Base-by-base conservation (phyloP, 2,797 vertebrate genomes). In the Darevskia mixta region DNA sequence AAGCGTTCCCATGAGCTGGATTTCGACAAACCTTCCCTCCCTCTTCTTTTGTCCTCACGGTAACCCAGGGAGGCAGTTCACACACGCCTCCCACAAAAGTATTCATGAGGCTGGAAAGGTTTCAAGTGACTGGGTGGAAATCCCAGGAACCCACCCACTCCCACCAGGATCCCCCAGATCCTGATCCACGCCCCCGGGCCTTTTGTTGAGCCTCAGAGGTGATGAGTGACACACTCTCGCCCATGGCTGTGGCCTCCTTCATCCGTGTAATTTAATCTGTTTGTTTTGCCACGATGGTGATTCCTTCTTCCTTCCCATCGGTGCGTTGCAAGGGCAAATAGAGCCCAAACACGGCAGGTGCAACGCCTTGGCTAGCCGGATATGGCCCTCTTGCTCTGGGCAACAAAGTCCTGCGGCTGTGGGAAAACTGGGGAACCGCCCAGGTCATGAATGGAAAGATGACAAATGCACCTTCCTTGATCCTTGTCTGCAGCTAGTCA, bases 101-200 rank as follows among this genome's bases (percentile, higher is more conserved):
- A 25, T 76, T n/a, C 83, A 64, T 23, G 5, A 49, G 29, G 72
- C 18, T 6, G 9, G 9, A 3, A 5, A 3, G 9, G 3, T 32
- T 73, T 73, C 35, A 79, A 79, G 20, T 13, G 8, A 23, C 5
- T 8, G 32, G 2, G 13, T 58, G 55, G 43, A 87, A 38, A 72
- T 83, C 79, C 73, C 88, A 55, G 64, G n/a, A 18, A 43, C 32
- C 9, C 64, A 15, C 13, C 38, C 8, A 35, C 77, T 2, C 35
- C 72, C 25, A 82, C 80, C 88, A 87, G 85, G 81, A 84, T 84
- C 5, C 81, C 43, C 85, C 69, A 67, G 69, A 90, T 90, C 89
- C 82, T 83, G 86, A 87, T 87, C 58, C 81, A 41, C 69, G 13
- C 76, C 38, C 45, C 11, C 1, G 66, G 45, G 55, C 43, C 61